Evolutionary conservation across 2,113 vertebrate species (phyloP).

Genomic region (Paramisgurnus dabryanus): DNA sequence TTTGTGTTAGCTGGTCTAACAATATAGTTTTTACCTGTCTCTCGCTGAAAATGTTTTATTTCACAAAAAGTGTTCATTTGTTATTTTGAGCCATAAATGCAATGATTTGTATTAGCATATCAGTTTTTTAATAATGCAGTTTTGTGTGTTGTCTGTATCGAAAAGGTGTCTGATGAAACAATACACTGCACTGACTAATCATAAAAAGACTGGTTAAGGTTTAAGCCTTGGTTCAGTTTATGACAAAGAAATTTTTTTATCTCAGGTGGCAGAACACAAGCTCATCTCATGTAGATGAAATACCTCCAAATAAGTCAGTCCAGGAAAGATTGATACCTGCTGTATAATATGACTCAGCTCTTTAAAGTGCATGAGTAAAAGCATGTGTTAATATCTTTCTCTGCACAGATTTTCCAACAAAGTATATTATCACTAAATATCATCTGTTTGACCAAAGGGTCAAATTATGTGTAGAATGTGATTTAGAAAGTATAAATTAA

Average conservation of each 20-base stretch:
- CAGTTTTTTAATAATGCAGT: constrained; percentile 5
- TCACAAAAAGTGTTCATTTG: constrained; percentile 13
- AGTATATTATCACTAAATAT: constrained; percentile 19
- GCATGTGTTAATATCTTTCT: constrained; percentile 9
- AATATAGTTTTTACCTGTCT: constrained; percentile 20
- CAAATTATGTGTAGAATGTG: constrained; percentile 6
- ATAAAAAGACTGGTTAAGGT: background rate
- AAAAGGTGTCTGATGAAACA: background rate
- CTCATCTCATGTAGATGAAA: constrained; percentile 20
- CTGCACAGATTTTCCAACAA: background rate
- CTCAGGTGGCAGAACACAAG: constrained; percentile 25
- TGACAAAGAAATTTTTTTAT: background rate
- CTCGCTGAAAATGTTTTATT: constrained; percentile 11
- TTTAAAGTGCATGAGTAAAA: background rate
- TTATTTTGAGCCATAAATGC: constrained; percentile 15
- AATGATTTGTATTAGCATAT: constrained; percentile 30
- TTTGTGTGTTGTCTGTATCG: constrained; percentile 1
- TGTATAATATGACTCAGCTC: background rate
- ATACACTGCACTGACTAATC: constrained; percentile 3
- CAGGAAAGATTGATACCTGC: background rate
- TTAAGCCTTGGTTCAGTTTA: background rate
- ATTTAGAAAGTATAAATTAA: background rate
- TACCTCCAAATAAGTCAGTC: constrained; percentile 3
- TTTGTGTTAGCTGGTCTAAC: constrained; percentile 46
- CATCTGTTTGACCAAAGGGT: constrained; percentile 7